phyloP scores from a whole-genome alignment of 2,888 invertebrate species.

The Nineta flava region DNA sequence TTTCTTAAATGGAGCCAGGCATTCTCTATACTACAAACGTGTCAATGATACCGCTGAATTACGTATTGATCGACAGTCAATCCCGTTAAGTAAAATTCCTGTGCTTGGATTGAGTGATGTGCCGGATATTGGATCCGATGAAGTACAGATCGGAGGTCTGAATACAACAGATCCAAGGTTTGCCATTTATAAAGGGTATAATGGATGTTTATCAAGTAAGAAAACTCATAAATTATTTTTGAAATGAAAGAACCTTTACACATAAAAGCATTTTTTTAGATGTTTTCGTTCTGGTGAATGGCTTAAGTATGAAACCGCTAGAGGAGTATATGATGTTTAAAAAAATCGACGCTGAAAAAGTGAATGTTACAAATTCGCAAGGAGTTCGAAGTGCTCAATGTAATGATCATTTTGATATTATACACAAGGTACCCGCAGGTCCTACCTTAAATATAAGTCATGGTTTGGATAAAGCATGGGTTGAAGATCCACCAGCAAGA shows the following conservation, averaged over 20 bases:
- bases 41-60: conserved; percentile 54
- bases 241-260: neutral
- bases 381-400: conserved; percentile 78
- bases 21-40: conserved; percentile 56
- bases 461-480: conserved; percentile 59
- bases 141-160: conserved; percentile 74
- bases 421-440: conserved; percentile 38
- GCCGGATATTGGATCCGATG: conserved; percentile 52
- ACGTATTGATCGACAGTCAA: conserved; percentile 59
- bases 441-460: conserved; percentile 41
- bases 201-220: conserved; percentile 81
- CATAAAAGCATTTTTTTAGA: conserved; percentile 36
- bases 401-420: conserved; percentile 56
- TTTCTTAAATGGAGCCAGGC: conserved; percentile 67
- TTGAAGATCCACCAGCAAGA: conserved; percentile 65
- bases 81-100: conserved; percentile 50
- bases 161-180: conserved; percentile 72
- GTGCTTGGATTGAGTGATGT: conserved; percentile 49
- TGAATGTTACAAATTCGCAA: conserved; percentile 72
- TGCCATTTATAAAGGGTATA: conserved; percentile 70
- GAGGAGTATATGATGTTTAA: conserved; percentile 89
- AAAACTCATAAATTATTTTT: conserved; percentile 14
- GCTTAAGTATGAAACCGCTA: conserved; percentile 66
- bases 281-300: conserved; percentile 71
- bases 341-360: conserved; percentile 65